Conservation (phyloP, 2,888 invertebrate species). For the Caprella mutica region DNA sequence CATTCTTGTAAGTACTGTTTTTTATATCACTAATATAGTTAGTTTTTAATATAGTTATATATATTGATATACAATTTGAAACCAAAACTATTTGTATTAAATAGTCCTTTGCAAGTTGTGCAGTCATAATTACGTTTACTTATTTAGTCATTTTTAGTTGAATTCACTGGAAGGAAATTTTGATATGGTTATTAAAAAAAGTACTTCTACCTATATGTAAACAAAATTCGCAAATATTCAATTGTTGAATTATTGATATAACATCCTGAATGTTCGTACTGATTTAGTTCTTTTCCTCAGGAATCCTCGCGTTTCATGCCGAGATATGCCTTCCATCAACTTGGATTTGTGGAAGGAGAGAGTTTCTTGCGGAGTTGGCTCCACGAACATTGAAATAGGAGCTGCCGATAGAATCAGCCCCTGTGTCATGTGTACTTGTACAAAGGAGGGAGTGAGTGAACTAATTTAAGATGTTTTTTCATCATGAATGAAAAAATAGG, state of each 20-base stretch:
- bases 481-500: too few relatives aligned
- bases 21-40: not conserved
- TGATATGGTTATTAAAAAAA: too few relatives aligned
- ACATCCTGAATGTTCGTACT: too few relatives aligned
- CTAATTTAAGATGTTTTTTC: too few relatives aligned
- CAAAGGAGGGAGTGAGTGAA: conserved; percentile 45
- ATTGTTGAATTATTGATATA: too few relatives aligned
- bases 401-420: conserved; percentile 43
- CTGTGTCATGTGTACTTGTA: conserved; percentile 46
- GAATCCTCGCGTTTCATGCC: conserved; percentile 75
- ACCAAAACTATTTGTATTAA: not conserved
- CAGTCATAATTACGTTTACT: too few relatives aligned
- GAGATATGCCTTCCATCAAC: conserved; percentile 46
- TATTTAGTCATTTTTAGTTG: too few relatives aligned
- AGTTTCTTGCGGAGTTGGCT: conserved; percentile 42
- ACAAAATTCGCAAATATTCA: too few relatives aligned
- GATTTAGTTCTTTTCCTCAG: too few relatives aligned
- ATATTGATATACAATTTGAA: not conserved
- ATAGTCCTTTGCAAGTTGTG: too few relatives aligned
- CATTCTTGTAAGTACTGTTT: conserved; percentile 41
- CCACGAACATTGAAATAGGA: conserved; percentile 42
- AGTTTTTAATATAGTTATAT: not conserved
- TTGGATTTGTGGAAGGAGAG: conserved; percentile 42
- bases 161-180: too few relatives aligned
- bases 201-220: too few relatives aligned